These are phyloP conservation scores for Epistrophella euchroma DNA, from an alignment of 2,888 invertebrate species.

Conservation along the genomic window DNA sequence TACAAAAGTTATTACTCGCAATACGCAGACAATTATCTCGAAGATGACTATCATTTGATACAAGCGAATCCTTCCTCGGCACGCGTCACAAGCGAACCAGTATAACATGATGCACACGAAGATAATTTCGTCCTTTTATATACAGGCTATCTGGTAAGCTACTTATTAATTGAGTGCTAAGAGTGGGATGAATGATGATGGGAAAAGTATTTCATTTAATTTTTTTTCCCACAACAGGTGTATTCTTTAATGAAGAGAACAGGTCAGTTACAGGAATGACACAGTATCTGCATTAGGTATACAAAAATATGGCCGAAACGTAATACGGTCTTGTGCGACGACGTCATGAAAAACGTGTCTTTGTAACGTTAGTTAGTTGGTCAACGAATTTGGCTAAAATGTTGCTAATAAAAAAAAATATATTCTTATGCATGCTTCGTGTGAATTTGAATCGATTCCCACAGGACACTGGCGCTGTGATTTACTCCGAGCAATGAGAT, in stretches of 20 bases:
- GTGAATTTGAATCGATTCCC: conserved; percentile 67
- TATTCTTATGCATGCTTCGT: conserved; percentile 29
- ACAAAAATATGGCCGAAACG: not conserved
- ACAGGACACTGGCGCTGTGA: conserved; percentile 65
- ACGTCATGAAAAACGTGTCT: conserved; percentile 38
- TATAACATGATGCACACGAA: conserved; percentile 49
- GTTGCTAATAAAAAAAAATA: not conserved
- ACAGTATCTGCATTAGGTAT: too few species aligned
- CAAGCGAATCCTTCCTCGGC: conserved; percentile 54
- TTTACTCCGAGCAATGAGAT: conserved; percentile 61
- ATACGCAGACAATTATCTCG: conserved; percentile 71
- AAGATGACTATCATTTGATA: conserved; percentile 69
- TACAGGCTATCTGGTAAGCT: conserved; percentile 49
- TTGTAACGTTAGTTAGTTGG: conserved; percentile 2
- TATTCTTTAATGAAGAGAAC: not conserved
- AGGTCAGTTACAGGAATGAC: conserved; percentile 45
- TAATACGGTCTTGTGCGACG: conserved; percentile 18
- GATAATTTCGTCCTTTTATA: conserved; percentile 45
- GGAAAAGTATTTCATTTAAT: conserved; percentile 25
- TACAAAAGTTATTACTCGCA: conserved; percentile 72
- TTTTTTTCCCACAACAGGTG: conserved; percentile 62
- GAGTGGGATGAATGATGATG: conserved; percentile 54
- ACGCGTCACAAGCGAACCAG: conserved; percentile 51
- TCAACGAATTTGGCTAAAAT: not conserved
- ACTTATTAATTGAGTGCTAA: conserved; percentile 74